These are phyloP conservation scores for Grammomys surdaster DNA, from an alignment of 2,113 vertebrate genomes.

Conservation along the genomic window DNA sequence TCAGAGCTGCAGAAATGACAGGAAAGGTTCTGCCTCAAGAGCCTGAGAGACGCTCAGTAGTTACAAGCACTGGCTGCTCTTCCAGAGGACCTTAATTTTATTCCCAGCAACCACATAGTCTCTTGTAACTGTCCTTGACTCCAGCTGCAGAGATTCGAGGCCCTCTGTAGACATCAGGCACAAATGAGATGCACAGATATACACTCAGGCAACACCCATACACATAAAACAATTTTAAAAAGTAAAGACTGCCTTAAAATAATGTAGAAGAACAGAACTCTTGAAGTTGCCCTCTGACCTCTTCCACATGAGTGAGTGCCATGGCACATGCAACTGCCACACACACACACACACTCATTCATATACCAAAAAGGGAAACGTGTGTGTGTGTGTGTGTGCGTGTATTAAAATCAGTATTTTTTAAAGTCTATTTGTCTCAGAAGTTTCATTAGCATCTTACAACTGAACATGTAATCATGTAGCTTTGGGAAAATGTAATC, in stretches of 20 bases:
- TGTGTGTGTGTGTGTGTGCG: too few relatives aligned
- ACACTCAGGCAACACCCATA: background rate
- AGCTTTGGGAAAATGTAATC: conserved; percentile 94
- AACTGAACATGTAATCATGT: conserved; percentile 94
- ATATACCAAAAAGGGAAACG: too few relatives aligned
- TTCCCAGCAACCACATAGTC: background rate
- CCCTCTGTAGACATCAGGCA: background rate
- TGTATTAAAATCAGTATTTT: background rate
- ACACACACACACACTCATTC: background rate
- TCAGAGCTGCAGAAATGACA: background rate
- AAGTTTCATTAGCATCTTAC: conserved; percentile 92
- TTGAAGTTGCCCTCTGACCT: background rate
- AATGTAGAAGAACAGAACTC: background rate
- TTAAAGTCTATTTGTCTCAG: conserved; percentile 81
- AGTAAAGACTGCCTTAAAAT: background rate
- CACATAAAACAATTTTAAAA: background rate
- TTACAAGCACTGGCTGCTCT: background rate
- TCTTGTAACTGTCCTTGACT: background rate
- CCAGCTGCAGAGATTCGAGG: background rate
- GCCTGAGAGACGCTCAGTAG: background rate
- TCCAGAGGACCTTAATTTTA: background rate
- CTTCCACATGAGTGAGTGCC: too few relatives aligned
- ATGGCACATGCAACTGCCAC: background rate
- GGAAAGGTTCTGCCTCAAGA: background rate
- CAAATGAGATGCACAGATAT: background rate